Conservation (phyloP, 2,113 vertebrate genomes). For the Dolichallabes microphthalmus region DNA sequence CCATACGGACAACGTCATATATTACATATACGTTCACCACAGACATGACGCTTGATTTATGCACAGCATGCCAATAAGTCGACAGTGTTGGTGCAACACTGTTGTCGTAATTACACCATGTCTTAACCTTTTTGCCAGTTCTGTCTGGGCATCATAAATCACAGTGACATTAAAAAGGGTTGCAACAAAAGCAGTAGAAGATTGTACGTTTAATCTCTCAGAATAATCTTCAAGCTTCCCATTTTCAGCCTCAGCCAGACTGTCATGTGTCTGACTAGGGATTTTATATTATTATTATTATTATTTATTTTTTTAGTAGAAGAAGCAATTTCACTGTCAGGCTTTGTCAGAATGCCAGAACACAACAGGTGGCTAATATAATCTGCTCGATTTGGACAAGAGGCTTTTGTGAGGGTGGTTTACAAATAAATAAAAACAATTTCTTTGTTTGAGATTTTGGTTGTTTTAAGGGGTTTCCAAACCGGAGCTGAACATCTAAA, state of each 20-base stretch:
- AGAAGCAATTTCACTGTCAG: constrained; percentile 51
- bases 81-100: background rate
- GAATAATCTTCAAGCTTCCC: constrained; percentile 56
- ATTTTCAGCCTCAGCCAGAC: constrained; percentile 33
- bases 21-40: background rate
- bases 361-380: constrained; percentile 68
- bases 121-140: constrained; percentile 34
- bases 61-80: background rate
- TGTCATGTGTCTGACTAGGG: constrained; percentile 25
- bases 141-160: constrained; percentile 30
- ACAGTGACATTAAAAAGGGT: constrained; percentile 43
- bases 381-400: constrained; percentile 45
- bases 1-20: background rate
- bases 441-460: background rate
- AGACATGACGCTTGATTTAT: background rate
- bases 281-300: constrained; percentile 6
- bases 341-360: constrained; percentile 59
- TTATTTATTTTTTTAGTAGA: constrained; percentile 25
- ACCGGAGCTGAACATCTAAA: background rate
- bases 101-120: constrained; percentile 32
- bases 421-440: background rate
- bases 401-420: background rate
- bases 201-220: constrained; percentile 54
- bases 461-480: background rate
- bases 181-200: constrained; percentile 48